Base-by-base conservation (phyloP, 2,888 invertebrate species). In the Amblyjoppa proteus region DNA sequence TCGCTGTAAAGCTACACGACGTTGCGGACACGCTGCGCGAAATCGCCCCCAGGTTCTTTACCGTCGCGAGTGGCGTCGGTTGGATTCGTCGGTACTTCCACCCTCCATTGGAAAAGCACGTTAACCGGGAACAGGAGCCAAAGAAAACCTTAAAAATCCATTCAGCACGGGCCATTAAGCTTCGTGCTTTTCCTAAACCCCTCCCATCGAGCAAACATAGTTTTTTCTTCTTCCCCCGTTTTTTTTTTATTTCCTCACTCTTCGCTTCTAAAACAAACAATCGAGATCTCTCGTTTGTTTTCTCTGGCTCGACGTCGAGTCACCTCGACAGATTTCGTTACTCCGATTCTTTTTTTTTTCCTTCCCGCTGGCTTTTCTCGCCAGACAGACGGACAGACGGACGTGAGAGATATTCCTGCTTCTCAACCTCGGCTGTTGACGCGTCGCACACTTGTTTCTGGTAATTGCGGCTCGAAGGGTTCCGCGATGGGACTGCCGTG, bases 61-160 rank as follows among this genome's bases (percentile, higher is more conserved):
- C 53, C 16, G 77, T 77, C 34, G 49, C 49, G 34, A 76, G 76
- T 53, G 66, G 66, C 53, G 51, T 76, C 51, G 51, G 76, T 66
- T 38, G 16, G 38, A 68, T 84, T 56, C 73, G 71, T 80, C 66
- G 74, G 64, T 80, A 69, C 51, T 79, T 74, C 79, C 41, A 69
- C 49, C 77, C 38, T 83, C 84, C 80, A 83, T 87, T 88, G 85
- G 85, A 89, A 87, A 88, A 84, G 83, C 78, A 79, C 61, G 83
- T 64, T 64, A 84, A 81, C 78, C 80, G 74, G 78, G 66, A 85
- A 70, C 85, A 85, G 83, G 69, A 71, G 79, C 76, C 88, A 90
- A 90, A 87, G 89, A 88, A 89, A 88, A 90, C 88, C 89, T 91
- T 90, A 90, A 92, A 92, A 92, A 92, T 92, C 91, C 91, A 92